Evolutionary conservation across 2,888 invertebrate species (phyloP), one percentile per base, ranked within the genome.

Genomic region (Caenorhabditis sinica): DNA sequence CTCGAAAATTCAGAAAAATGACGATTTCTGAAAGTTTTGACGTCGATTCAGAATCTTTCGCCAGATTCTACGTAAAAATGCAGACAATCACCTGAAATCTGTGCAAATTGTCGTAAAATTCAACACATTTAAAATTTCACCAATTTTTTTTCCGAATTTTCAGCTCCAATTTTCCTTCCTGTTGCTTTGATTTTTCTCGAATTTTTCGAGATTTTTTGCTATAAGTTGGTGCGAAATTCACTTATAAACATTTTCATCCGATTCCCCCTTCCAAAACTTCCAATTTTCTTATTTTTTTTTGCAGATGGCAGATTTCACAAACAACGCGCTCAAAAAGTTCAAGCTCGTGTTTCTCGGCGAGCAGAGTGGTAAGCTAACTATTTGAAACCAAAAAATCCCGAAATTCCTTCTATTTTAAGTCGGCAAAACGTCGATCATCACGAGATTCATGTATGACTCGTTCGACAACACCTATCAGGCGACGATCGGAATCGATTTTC

Each of bases 391-490:
- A 53, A 53, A 20, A 11, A 25, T 25, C 13, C 28, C 25, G 17
- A 5, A 63, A 45, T 17, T 23, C 17, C 25, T 51, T 11, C 8
- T 0, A 30, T 28, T 60, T 93, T 93, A 95, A 97, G 97, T 98
- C 93, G 98, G 98, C 87, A 98, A 98, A 95, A 98, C 98, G 68
- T 98, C 98, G 87, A 95, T 98, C 92, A 98, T 98, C 94, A 98
- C 98, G 93, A 95, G 98, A 93, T 99, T 98, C 95, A 99, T 99
- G 98, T 99, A 98, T 94, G 98, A 98, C 95, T 98, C 98, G 94
- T 99, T 99, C 94, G 98, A 99, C 95, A 98, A 98, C 94, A 98
- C 98, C 93, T 99, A 99, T 94, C 98, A 98, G 95, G 98, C 98
- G 90, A 99, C 98, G 90, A 99, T 99, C 94, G 98, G 98, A 92